A percentile compares a stretch with the other conserved stretches of the same genome.
These are phyloP conservation scores for Amphipoea oculea DNA, from an alignment of 2,888 invertebrate species.

Conservation along the genomic window DNA sequence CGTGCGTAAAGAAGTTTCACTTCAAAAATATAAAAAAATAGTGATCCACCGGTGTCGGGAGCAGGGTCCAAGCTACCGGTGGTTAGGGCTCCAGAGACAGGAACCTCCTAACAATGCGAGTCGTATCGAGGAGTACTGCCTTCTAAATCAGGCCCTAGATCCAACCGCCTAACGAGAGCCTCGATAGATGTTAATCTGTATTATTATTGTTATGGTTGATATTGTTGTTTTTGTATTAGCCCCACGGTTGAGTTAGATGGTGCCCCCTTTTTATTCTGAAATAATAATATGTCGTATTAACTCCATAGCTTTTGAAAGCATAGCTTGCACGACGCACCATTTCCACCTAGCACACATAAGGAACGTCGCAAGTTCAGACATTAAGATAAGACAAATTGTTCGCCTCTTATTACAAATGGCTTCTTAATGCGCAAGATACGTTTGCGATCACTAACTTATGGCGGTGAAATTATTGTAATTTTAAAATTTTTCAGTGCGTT, in stretches of 20 bases:
- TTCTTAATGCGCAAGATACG: constrained; percentile 84
- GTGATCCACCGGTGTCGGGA: no score
- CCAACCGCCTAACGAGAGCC: no score
- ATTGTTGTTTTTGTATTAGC: background rate
- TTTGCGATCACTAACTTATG: constrained; percentile 52
- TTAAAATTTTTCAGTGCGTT: background rate
- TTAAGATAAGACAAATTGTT: constrained; percentile 86
- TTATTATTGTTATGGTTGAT: no score
- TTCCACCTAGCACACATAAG: constrained; percentile 63
- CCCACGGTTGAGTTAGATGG: background rate
- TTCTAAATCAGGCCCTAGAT: no score
- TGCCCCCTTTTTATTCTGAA: background rate
- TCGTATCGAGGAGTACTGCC: no score
- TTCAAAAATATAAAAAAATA: no score
- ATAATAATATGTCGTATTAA: background rate
- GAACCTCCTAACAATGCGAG: no score
- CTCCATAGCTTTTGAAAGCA: background rate
- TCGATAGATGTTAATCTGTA: no score
- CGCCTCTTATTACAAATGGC: constrained; percentile 82
- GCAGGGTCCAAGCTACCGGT: no score
- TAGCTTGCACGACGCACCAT: constrained; percentile 11
- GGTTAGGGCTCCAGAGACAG: no score
- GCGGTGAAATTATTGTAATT: constrained; percentile 11
- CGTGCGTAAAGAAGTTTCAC: no score
- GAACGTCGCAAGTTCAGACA: constrained; percentile 78